Evolutionary conservation across 2,797 vertebrate species (phyloP).

Genomic region (Cossypha heuglini): DNA sequence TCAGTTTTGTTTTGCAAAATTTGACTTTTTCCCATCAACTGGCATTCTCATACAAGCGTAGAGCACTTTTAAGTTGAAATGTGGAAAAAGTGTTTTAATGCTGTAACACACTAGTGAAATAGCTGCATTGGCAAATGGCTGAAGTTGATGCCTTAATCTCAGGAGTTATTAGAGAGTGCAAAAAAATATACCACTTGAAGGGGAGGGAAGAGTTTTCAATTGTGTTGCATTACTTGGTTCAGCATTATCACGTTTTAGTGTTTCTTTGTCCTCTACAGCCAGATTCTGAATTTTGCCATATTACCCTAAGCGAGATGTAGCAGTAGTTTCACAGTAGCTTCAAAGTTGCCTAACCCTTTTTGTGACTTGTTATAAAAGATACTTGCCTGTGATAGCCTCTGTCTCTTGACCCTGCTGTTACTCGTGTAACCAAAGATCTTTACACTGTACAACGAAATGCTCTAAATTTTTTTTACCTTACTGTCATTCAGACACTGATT

Average conservation of each 20-base stretch:
- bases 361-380: neutral
- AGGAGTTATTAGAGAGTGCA: neutral
- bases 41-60: neutral
- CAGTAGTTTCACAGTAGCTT: neutral
- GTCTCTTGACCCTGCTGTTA: neutral
- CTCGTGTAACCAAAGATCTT: neutral
- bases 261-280: neutral
- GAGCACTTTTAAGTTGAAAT: neutral
- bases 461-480: neutral
- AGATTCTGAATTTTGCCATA: neutral
- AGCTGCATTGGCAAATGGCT: neutral
- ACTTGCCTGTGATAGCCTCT: neutral
- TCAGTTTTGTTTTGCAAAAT: neutral
- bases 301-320: neutral
- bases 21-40: neutral
- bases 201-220: neutral
- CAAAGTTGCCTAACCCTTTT: neutral
- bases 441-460: neutral
- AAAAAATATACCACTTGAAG: neutral
- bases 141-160: neutral
- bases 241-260: neutral
- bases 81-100: neutral
- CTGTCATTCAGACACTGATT: neutral
- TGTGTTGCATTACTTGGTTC: neutral
- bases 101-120: neutral